Evolutionary conservation across 2,888 invertebrate species (phyloP).

Genomic region (Pheosia tremula): DNA sequence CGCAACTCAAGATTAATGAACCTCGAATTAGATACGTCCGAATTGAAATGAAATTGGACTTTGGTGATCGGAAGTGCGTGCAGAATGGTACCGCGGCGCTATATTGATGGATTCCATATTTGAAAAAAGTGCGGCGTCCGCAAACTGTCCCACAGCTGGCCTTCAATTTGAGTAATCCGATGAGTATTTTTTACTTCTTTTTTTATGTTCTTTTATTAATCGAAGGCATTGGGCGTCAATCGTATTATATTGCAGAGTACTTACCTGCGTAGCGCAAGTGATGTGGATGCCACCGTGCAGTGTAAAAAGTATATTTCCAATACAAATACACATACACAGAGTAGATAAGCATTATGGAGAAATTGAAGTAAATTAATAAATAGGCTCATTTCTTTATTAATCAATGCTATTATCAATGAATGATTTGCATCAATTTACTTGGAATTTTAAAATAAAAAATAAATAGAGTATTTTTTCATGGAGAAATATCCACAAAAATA

Average conservation of each 20-base stretch:
- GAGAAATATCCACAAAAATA: not conserved
- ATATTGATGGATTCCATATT: conserved; percentile 70
- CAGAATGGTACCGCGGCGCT: conserved; percentile 73
- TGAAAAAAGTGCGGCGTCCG: conserved; percentile 69
- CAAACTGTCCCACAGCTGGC: conserved; percentile 76
- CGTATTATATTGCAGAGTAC: conserved; percentile 22
- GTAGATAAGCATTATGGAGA: no score
- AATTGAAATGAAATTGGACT: conserved; percentile 78
- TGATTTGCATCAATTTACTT: no score
- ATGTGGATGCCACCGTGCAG: conserved; percentile 2
- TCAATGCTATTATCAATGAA: no score
- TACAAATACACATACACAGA: no score
- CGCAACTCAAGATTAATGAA: conserved; percentile 78
- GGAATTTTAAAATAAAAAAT: no score
- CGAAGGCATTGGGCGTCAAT: conserved; percentile 29
- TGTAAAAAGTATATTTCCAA: not conserved
- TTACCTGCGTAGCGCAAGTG: conserved; percentile 5
- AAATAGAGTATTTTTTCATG: not conserved
- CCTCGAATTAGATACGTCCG: conserved; percentile 80
- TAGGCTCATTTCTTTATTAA: no score
- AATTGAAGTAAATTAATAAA: no score
- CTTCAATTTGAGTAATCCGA: conserved; percentile 73
- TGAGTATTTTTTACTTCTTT: conserved; percentile 64
- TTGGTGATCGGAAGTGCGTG: conserved; percentile 77
- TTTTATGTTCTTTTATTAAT: conserved; percentile 34